Evolutionary conservation across 2,113 vertebrate genomes (phyloP), one percentile per base, ranked within the genome.

Genomic region (Globicephala melas): DNA sequence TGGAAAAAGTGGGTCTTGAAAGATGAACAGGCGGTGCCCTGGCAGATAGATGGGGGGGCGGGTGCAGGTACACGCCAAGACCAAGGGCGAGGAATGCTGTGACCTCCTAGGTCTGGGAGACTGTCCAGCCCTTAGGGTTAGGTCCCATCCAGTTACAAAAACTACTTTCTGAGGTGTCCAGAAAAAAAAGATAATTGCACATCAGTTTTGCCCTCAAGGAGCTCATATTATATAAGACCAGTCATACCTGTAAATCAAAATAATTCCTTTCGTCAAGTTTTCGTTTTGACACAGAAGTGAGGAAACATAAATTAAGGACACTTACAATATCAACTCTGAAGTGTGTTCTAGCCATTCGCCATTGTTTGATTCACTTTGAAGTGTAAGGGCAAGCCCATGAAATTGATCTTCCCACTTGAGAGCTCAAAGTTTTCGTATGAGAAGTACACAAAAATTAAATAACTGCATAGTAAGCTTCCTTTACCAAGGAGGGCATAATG

Each of bases 41-140:
- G 21, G 36, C n/a, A 17, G 38, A 53, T 28, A 20, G 38, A 77
- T 28, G 36, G 1, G 26, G 11, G 3, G 31, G 2, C 15, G 3
- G 21, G 10, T 13, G 10, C 4, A n/a, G 26, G 0, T 5, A 41
- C 0, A 14, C 36, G 31, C 50, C 63, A 58, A 36, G 58, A 33
- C 26, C 33, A 28, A 62, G 62, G 4, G 5, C 28, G 0, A 7
- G 21, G 8, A 31, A 20, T 50, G 62, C 73, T 28, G 4, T 36
- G 79, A 38, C 60, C 25, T 85, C 53, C 8, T 13, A 26, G 14
- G 3, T 3, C 71, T 23, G 26, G 17, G 47, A 15, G n/a, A 15
- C 12, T 63, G 41, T 63, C 33, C 5, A 41, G 41, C 23, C 36
- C 62, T 68, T 33, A 1, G 38, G 13, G 4, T 33, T 36, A 33